Evolutionary conservation across 2,113 vertebrate genomes (phyloP).

Genomic region (Psilopogon haemacephalus): DNA sequence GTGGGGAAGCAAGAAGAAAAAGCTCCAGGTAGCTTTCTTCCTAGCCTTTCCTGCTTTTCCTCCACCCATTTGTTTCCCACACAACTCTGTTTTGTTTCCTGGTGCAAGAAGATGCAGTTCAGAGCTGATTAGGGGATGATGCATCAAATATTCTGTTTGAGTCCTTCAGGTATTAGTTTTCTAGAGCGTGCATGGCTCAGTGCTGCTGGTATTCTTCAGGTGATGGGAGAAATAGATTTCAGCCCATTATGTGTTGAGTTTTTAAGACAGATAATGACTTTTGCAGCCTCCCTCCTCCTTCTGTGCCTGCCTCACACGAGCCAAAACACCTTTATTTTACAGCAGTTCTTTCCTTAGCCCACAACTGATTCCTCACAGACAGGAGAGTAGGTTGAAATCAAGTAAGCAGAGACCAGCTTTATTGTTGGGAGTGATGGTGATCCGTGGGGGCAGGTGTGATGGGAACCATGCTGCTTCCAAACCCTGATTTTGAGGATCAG

Average conservation of each 20-base stretch:
- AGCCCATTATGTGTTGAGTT: neutral
- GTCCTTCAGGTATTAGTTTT: neutral
- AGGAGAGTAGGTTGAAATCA: neutral
- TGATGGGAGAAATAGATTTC: neutral
- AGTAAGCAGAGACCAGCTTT: neutral
- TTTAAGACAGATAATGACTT: neutral
- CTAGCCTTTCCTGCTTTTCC: neutral
- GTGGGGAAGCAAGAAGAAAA: neutral
- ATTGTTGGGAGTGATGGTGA: fast-evolving
- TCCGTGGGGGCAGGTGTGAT: neutral
- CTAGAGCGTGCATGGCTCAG: neutral
- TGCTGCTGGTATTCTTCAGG: neutral
- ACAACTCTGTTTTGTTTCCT: neutral
- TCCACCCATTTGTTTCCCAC: fast-evolving
- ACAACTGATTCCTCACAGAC: neutral
- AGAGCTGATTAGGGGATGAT: neutral
- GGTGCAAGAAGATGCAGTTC: neutral
- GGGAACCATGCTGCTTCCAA: neutral
- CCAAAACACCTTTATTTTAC: neutral
- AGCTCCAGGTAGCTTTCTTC: neutral
- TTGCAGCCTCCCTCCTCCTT: neutral
- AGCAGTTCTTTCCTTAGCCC: neutral
- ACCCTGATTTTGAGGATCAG: fast-evolving
- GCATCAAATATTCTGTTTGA: neutral
- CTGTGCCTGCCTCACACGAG: fast-evolving